Conservation (phyloP, 2,888 invertebrate genomes). For the Idaea dimidiata region DNA sequence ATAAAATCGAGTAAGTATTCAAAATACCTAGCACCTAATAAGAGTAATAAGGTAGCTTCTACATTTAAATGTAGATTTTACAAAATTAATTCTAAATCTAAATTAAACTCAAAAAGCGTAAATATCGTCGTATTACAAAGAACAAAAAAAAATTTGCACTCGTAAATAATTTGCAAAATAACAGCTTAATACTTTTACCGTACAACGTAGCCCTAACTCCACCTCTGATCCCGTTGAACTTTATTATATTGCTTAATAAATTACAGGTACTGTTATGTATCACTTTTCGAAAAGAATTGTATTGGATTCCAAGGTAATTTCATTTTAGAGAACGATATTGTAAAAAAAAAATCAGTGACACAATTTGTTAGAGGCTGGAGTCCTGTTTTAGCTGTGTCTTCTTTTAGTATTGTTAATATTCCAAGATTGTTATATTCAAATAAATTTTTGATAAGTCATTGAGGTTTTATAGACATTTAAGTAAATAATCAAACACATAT, state of each 20-base stretch:
- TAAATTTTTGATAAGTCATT: too few species aligned
- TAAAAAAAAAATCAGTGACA: neutral
- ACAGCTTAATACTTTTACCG: conserved; percentile 14
- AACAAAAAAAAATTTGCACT: conserved; percentile 15
- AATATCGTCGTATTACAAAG: neutral
- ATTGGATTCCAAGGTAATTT: neutral
- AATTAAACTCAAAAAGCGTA: neutral
- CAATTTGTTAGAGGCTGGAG: neutral
- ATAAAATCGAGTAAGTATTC: too few species aligned
- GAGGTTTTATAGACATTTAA: neutral
- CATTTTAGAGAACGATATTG: neutral
- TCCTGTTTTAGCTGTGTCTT: neutral
- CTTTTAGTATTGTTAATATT: neutral
- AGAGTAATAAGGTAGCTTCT: too few species aligned
- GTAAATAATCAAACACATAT: neutral
- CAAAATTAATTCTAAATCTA: neutral
- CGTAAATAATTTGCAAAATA: conserved; percentile 17
- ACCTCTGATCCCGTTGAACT: conserved; percentile 1
- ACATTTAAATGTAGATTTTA: too few species aligned
- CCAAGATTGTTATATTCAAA: neutral
- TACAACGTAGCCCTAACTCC: neutral
- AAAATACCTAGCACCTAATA: too few species aligned
- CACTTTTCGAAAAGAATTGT: neutral
- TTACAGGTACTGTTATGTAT: neutral
- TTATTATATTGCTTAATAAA: neutral